Base-by-base conservation (phyloP, 2,888 invertebrate species). In the Petrophora chlorosata region DNA sequence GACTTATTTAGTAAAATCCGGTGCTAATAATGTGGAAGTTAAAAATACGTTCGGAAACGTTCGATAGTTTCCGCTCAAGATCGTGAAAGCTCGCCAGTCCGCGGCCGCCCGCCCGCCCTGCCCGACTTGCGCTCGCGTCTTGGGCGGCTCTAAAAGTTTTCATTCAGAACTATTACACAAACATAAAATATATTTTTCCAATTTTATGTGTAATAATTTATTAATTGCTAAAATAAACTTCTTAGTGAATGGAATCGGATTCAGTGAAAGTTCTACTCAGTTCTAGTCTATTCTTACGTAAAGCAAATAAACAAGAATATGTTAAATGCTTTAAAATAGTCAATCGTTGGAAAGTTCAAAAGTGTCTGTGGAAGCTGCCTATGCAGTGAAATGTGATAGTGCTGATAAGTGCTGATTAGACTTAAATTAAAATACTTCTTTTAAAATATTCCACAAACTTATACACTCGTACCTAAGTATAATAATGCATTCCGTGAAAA, bases 41-140 rank as follows among this genome's bases (percentile, higher is more conserved):
- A 89, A 84, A 88, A 88, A 88, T 87, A 87, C 75, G 62, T 70
- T 85, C 85, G 85, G 81, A 71, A 69, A 59, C 56, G 52, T 71
- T 88, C 89, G 87, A 70, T 22, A 33, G 63, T 72, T 70, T 74
- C 76, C 85, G 86, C 56, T 61, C 63, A 30, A 47, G 61, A 15
- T 69, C 67, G 68, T 45, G 39, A 16, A 59, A 53, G 56, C 45
- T 62, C 70, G 70, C 61, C 79, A 81, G 85, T 80, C 57, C 65
- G 78, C 78, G 79, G 71, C 78, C 77, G 77, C 76, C 81, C 87
- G 89, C 87, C 89, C 86, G 81, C 76, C 77, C 67, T 50, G 47
- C 56, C 59, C 60, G 61, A 69, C 69, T 65, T 70, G 80, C 82
- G 82, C 70, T 66, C 65, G 76, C 80, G 83, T 73, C 56, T 56